Percentiles rank a stretch among this genome's conserved stretches.
Evolutionary conservation across 2,113 vertebrate species (phyloP).

Genomic region (Nycticorax nycticorax): DNA sequence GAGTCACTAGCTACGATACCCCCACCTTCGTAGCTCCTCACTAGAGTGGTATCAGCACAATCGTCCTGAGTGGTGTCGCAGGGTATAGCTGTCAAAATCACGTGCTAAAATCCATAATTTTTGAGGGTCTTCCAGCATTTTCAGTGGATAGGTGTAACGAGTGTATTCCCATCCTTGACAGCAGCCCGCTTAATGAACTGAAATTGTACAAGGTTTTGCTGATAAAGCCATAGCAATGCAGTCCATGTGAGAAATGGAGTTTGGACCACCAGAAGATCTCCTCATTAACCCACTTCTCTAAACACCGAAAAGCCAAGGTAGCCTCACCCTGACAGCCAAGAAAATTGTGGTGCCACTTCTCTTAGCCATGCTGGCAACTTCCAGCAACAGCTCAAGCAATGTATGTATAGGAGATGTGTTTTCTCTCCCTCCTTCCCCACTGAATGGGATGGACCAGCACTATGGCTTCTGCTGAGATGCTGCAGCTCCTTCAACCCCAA

Average conservation of each 20-base stretch:
- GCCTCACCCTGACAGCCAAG: neutral
- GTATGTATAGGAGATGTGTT: rapidly evolving
- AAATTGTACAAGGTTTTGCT: neutral
- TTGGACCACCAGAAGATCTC: neutral
- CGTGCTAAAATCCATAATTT: neutral
- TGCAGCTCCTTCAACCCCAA: neutral
- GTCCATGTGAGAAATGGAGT: neutral
- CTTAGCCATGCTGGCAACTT: neutral
- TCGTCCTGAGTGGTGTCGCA: neutral
- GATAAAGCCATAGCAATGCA: neutral
- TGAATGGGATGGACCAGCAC: neutral
- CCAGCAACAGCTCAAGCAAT: neutral
- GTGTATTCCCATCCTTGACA: neutral
- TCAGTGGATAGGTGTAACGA: neutral
- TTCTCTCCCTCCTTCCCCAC: neutral
- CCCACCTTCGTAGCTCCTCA: neutral
- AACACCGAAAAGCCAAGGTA: neutral
- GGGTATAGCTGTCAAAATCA: neutral
- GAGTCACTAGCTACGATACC: neutral
- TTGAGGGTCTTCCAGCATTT: neutral
- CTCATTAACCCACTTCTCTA: neutral
- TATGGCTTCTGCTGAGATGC: neutral
- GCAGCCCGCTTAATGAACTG: neutral
- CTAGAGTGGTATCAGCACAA: neutral
- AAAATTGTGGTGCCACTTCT: neutral